Evolutionary conservation across 2,797 vertebrate species (phyloP), one percentile per base, ranked within the genome.

Genomic region (Fistularia commersonii): DNA sequence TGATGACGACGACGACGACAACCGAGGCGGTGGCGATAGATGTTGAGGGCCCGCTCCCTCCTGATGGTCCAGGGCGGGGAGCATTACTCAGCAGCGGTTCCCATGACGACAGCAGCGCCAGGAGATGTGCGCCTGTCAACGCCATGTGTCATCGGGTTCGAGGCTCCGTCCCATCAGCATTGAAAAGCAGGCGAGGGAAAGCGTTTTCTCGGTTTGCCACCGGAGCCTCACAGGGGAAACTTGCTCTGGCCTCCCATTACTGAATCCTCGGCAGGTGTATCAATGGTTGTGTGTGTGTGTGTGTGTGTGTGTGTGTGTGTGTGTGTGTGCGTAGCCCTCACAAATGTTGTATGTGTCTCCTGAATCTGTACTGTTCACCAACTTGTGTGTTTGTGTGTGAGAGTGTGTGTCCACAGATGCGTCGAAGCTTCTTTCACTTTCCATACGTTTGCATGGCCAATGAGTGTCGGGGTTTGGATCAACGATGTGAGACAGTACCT

Each of bases 31-130:
- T 44, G 48, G 43, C 45, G 48, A 53, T 57, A 64, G 39, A 51
- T 15, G 45, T 67, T 64, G 69, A 80, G 62, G 72, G 65, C 69
- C 73, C 56, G 10, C 58, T 52, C 68, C 72, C 76, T 71, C 64
- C 66, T 81, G 74, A 83, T 9, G 54, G 61, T 38, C 57, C 44
- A 61, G 64, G 65, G 58, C 69, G 63, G 64, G 61, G 58, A 40
- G 32, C 43, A 53, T 68, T 54, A 59, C 65, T 75, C 72, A 73
- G 39, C 66, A 37, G 56, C 48, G 69, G 63, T 45, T 79, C 65
- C 69, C 50, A 44, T 34, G 48, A 69, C 52, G 69, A 60, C 73
- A 58, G 69, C 54, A 62, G 59, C 43, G 57, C 48, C 54, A 59
- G 51, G 51, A 62, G 57, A 68, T 61, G 36, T 52, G 48, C 50